Conservation (phyloP, 2,113 vertebrate genomes). For the Syngnathus scovelli region DNA sequence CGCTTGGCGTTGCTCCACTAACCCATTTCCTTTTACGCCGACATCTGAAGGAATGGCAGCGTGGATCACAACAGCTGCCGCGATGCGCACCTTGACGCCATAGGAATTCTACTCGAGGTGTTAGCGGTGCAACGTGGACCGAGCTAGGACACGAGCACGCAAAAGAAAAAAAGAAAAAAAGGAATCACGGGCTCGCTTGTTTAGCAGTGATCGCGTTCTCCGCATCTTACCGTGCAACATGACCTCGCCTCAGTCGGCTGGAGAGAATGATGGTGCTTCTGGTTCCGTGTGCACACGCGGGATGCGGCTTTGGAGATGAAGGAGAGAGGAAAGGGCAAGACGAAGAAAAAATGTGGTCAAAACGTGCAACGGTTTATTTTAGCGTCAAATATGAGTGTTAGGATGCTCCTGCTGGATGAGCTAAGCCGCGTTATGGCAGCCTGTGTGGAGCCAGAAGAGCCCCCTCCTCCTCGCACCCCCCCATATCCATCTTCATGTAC, state of each 20-base stretch:
- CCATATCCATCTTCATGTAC: constrained; percentile 48
- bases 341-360: constrained; percentile 11
- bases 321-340: not conserved
- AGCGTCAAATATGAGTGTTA: constrained; percentile 31
- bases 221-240: constrained; percentile 51
- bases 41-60: constrained; percentile 18
- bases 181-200: not conserved
- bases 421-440: constrained; percentile 50
- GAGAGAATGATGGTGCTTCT: constrained; percentile 21
- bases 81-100: not conserved
- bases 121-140: not conserved
- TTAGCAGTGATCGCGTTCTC: not conserved
- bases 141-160: not conserved
- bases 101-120: not conserved
- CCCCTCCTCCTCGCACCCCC: constrained; percentile 56
- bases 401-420: constrained; percentile 42
- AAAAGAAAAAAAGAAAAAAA: not conserved
- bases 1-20: constrained; percentile 57
- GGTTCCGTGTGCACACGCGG: not conserved
- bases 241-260: constrained; percentile 45
- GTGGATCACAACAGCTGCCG: not conserved
- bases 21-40: constrained; percentile 48
- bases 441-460: constrained; percentile 47
- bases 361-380: not conserved
- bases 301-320: not conserved